Percentiles rank a stretch among this genome's conserved stretches.
These are phyloP conservation scores for Leptinotarsa haldemani DNA, from an alignment of 2,888 invertebrate genomes.

Conservation along the genomic window DNA sequence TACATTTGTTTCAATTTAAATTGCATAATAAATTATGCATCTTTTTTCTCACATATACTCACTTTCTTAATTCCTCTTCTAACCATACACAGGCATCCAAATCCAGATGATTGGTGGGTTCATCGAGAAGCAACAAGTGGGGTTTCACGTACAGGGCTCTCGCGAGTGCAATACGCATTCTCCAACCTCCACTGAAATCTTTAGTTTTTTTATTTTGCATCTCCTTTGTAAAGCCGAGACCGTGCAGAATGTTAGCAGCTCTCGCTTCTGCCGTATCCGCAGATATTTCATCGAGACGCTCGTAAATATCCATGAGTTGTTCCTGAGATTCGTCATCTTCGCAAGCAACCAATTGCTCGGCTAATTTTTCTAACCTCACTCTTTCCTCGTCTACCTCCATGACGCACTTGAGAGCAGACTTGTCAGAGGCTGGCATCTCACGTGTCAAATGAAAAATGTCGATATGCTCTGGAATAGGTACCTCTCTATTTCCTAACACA, in stretches of 20 bases:
- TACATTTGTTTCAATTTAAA: no score
- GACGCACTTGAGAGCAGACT: conserved; percentile 94
- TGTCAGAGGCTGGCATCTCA: conserved; percentile 98
- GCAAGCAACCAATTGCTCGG: conserved; percentile 87
- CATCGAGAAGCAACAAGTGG: conserved; percentile 94
- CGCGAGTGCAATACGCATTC: conserved; percentile 98
- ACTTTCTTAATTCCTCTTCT: conserved; percentile 95
- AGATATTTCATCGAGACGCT: conserved; percentile 95
- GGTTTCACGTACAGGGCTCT: conserved; percentile 98
- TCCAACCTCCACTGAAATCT: conserved; percentile 95
- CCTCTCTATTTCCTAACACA: conserved; percentile 91
- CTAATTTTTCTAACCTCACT: conserved; percentile 73
- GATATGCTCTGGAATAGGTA: conserved; percentile 95
- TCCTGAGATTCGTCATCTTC: conserved; percentile 90
- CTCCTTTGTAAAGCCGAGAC: conserved; percentile 91
- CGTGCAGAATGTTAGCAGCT: conserved; percentile 94
- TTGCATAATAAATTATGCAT: no score
- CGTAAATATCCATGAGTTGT: conserved; percentile 97
- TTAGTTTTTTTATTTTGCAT: conserved; percentile 90
- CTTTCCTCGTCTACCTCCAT: conserved; percentile 99
- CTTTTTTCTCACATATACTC: conserved; percentile 52
- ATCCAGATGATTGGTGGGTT: conserved; percentile 96
- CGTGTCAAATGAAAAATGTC: conserved; percentile 97
- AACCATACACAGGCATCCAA: conserved; percentile 99
- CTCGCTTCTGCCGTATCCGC: conserved; percentile 95